A percentile compares a stretch with the other conserved stretches of the same genome.
These are phyloP conservation scores for Riparia riparia DNA, from an alignment of 2,113 vertebrate species.

Conservation along the genomic window DNA sequence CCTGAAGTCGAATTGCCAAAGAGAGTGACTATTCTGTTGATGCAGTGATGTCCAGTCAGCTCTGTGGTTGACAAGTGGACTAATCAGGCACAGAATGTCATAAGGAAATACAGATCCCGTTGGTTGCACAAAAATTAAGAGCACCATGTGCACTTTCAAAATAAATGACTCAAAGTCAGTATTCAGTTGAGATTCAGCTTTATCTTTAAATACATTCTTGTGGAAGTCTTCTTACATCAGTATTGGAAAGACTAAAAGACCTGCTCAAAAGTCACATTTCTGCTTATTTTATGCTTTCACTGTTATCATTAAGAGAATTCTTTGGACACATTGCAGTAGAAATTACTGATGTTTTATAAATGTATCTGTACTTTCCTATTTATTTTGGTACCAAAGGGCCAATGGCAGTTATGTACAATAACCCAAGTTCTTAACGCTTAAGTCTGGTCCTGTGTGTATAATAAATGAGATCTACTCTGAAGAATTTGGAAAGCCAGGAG, in stretches of 20 bases:
- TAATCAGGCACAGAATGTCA: not conserved
- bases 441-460: slow-evolving; percentile 51
- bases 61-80: not conserved
- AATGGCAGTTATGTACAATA: slow-evolving; percentile 30
- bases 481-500: slow-evolving; percentile 70
- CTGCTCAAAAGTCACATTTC: not conserved
- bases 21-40: not conserved
- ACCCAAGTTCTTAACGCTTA: slow-evolving; percentile 38
- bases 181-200: not conserved
- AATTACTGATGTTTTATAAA: not conserved
- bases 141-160: not conserved
- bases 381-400: slow-evolving; percentile 8
- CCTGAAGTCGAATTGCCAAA: not conserved
- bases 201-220: not conserved
- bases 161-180: not conserved
- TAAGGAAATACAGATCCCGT: not conserved
- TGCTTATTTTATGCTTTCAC: not conserved
- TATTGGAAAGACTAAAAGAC: not conserved
- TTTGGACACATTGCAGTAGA: not conserved
- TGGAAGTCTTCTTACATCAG: not conserved
- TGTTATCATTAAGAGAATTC: not conserved
- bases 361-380: not conserved
- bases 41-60: not conserved
- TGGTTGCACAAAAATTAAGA: not conserved
- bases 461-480: slow-evolving; percentile 67